Evolutionary conservation across 2,797 vertebrate species (phyloP).

Genomic region (Pseudomugil tenellus): DNA sequence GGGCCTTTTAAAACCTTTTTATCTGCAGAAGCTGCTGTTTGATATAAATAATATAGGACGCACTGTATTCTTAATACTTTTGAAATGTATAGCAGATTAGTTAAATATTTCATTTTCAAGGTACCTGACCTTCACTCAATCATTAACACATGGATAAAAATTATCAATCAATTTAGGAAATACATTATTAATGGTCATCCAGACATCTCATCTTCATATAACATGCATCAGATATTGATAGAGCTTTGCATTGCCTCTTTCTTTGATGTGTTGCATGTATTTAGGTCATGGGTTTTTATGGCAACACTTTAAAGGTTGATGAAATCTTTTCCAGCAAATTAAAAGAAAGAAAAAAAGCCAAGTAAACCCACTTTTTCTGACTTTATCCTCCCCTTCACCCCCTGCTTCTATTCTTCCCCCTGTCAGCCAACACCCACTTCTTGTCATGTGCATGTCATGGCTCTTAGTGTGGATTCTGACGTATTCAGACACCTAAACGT

Average conservation of each 20-base stretch:
- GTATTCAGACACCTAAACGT: conserved; percentile 62
- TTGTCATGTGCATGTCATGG: conserved; percentile 67
- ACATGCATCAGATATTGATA: conserved; percentile 48
- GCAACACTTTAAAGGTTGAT: conserved; percentile 64
- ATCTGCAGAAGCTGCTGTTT: not conserved
- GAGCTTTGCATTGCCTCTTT: conserved; percentile 35
- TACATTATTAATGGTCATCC: conserved; percentile 12
- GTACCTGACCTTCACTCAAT: not conserved
- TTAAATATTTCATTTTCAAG: not conserved
- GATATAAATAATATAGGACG: not conserved
- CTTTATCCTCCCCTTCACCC: conserved; percentile 57
- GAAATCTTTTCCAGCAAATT: conserved; percentile 53
- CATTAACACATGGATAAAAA: conserved; percentile 21
- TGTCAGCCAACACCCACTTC: conserved; percentile 67
- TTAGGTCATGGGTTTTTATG: conserved; percentile 66
- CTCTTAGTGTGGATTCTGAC: conserved; percentile 42
- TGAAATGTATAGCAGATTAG: not conserved
- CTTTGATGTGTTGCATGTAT: conserved; percentile 68
- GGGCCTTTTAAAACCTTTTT: not conserved
- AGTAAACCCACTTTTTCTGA: conserved; percentile 54
- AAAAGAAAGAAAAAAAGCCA: conserved; percentile 41
- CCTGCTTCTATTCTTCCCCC: conserved; percentile 68
- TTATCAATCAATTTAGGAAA: conserved; percentile 23
- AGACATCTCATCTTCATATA: conserved; percentile 38
- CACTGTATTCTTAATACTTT: not conserved